Evolutionary conservation across 2,888 invertebrate genomes (phyloP), one percentile per base, ranked within the genome.

Genomic region (Chymomyza amoena): DNA sequence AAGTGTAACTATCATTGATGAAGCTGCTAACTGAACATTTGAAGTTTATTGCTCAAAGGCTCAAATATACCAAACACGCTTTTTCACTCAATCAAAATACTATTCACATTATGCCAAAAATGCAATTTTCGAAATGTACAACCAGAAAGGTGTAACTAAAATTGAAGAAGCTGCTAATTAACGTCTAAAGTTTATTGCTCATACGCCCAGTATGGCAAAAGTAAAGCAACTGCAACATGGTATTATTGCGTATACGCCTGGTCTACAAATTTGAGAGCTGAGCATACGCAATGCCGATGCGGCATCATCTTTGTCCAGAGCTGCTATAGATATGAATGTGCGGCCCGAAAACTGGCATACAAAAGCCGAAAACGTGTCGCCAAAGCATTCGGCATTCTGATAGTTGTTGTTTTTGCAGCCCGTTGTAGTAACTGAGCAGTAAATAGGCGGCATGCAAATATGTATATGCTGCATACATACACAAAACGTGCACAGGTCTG

Each of bases 211-310:
- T 52, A 64, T 32, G 64, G 9, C n/a, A 64, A 16, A 10, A 39
- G n/a, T 7, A 18, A 52, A 39, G 7, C 51, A 15, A n/a, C 7
- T 39, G n/a, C 25, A 20, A 32, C 45, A 50, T 20, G 16, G 18
- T 13, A 39, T 13, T 20, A n/a, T n/a, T 63, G 52, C 63, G 54
- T 45, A 63, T 20, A 59, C n/a, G 54, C 52, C 20, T 39, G 39
- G 50, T 61, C 7, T 9, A 18, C 18, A 50, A 16, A 36, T 18
- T 45, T 16, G 10, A 32, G 65, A 62, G 72, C 72, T 76, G 75
- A 66, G 70, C 67, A 74, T 70, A 77, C 79, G 79, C 66, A 79
- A 51, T 50, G 66, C 52, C 61, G 51, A 60, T 52, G 36, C 52
- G 6, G 36, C 36, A 36, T 36, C 36, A 9, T 51, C n/a, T n/a